A percentile compares a stretch with the other conserved stretches of the same genome.
Evolutionary conservation across 1,140 invertebrate genomes (phyloP).

Genomic region (Dysdera silvatica): DNA sequence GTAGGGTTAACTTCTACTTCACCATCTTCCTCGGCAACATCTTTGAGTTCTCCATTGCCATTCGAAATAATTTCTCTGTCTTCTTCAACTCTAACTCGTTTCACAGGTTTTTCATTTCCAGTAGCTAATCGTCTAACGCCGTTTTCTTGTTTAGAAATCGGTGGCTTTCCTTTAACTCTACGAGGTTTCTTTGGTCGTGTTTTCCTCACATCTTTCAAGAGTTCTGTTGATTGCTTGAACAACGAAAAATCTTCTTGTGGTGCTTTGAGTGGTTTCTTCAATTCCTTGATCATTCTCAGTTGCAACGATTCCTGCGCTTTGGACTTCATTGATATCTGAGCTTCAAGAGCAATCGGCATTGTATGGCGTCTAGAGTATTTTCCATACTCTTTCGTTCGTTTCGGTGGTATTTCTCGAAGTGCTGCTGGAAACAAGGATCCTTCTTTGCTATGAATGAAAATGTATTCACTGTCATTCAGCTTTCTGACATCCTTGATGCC

Average conservation of each 20-base stretch:
- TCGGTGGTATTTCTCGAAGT: neutral
- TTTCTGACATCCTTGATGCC: slow-evolving; percentile 33
- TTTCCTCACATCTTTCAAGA: slow-evolving; percentile 10
- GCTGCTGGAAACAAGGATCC: slow-evolving; percentile 11
- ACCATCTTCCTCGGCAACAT: neutral
- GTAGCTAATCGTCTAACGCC: neutral
- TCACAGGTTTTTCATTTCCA: neutral
- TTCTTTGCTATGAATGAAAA: slow-evolving; percentile 36
- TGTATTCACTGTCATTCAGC: slow-evolving; percentile 51
- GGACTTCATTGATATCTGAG: neutral
- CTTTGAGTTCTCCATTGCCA: neutral
- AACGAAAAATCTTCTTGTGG: too few relatives aligned
- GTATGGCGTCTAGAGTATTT: slow-evolving; percentile 8
- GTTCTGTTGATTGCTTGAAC: too few relatives aligned
- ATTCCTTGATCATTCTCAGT: slow-evolving; percentile 1
- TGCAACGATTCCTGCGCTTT: neutral
- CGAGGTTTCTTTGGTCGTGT: slow-evolving; percentile 16
- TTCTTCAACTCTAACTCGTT: neutral
- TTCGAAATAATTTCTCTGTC: neutral
- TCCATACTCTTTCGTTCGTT: neutral
- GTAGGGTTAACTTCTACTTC: neutral
- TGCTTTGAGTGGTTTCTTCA: too few relatives aligned
- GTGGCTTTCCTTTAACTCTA: neutral
- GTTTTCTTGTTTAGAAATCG: too few relatives aligned
- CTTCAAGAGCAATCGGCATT: slow-evolving; percentile 5